Conservation (phyloP, 2,113 vertebrate species). For the Colius striatus region DNA sequence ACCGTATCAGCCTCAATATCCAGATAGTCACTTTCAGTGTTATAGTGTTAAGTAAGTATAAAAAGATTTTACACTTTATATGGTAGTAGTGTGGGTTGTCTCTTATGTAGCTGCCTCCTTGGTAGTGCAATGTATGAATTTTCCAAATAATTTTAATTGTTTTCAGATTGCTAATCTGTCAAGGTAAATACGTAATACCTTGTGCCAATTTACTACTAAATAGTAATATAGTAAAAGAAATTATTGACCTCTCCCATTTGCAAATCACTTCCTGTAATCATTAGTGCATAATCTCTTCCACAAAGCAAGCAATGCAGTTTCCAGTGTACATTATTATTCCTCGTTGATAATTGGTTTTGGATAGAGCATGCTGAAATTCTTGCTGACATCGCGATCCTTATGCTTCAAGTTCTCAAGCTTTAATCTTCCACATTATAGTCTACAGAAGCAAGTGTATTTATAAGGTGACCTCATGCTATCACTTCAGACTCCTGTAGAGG, state of each 20-base stretch:
- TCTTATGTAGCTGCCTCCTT: neutral
- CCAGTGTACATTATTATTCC: neutral
- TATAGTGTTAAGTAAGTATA: conserved; percentile 91
- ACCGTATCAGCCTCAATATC: conserved; percentile 90
- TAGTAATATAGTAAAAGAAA: neutral
- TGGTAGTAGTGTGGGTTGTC: neutral
- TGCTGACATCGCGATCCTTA: neutral
- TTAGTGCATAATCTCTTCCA: neutral
- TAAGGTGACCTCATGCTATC: neutral
- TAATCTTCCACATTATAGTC: neutral
- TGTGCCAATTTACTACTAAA: neutral
- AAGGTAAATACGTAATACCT: neutral
- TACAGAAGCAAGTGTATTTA: neutral
- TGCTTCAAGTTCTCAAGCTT: neutral
- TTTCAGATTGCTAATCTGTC: neutral
- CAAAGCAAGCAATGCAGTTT: neutral
- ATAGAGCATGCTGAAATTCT: neutral
- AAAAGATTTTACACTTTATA: neutral
- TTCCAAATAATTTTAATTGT: neutral
- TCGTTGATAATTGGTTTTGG: neutral
- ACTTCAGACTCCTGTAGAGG: neutral
- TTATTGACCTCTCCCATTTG: neutral
- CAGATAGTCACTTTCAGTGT: conserved; percentile 97
- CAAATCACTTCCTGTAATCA: neutral
- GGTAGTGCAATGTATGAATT: neutral